phyloP scores from a whole-genome alignment of 2,888 invertebrate species.

The Amphipoea lucens region DNA sequence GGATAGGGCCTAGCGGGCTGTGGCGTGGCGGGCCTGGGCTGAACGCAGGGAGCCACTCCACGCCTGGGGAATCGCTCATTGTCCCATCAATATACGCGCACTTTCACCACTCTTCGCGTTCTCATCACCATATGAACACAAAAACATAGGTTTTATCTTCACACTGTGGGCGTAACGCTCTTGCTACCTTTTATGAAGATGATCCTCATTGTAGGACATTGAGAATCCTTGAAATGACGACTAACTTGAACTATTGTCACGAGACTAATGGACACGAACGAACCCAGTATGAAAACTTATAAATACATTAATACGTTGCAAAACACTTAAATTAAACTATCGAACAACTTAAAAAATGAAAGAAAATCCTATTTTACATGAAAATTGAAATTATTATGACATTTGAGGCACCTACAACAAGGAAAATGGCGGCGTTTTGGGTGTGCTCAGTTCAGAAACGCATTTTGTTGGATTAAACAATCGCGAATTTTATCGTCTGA shows the following conservation, averaged over 20 bases:
- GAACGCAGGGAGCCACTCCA: constrained; percentile 90
- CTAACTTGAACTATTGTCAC: constrained; percentile 78
- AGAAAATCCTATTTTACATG: constrained; percentile 84
- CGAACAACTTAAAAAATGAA: constrained; percentile 85
- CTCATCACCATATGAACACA: constrained; percentile 73
- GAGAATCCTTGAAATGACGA: constrained; percentile 88
- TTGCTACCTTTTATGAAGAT: constrained; percentile 86
- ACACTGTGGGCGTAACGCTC: constrained; percentile 81
- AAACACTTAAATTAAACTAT: constrained; percentile 75
- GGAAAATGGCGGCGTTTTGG: constrained; percentile 87
- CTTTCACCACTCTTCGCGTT: constrained; percentile 73
- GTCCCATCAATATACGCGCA: constrained; percentile 79
- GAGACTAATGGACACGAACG: constrained; percentile 68
- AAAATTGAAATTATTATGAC: constrained; percentile 90
- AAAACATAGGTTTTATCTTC: constrained; percentile 71
- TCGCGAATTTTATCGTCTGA: background rate
- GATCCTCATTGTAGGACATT: constrained; percentile 86
- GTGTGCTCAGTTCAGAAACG: constrained; percentile 68
- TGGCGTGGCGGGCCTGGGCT: constrained; percentile 89
- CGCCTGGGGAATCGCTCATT: constrained; percentile 89
- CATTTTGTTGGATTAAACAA: background rate
- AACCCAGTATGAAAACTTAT: constrained; percentile 73
- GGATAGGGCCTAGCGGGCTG: constrained; percentile 87
- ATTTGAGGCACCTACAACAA: constrained; percentile 90
- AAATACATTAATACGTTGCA: constrained; percentile 71